phyloP scores from a whole-genome alignment of 1,140 invertebrate species.

The Drosophila simulans region DNA sequence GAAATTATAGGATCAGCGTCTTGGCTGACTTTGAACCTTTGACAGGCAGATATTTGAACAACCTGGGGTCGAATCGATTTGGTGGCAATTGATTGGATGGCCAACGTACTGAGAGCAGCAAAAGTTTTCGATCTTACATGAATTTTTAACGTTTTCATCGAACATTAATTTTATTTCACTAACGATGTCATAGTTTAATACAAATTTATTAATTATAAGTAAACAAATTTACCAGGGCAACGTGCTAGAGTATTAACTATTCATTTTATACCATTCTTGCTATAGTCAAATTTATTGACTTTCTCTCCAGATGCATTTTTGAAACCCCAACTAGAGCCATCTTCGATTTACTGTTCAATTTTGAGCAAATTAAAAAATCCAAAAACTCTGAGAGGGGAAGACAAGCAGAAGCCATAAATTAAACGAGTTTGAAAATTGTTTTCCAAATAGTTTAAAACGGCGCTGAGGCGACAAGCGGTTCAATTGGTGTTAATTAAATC shows the following conservation, averaged over 20 bases:
- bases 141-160: no score
- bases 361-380: slow-evolving; percentile 65
- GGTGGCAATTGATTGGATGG: slow-evolving; percentile 25
- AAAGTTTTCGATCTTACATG: neutral
- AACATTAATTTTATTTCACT: no score
- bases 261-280: no score
- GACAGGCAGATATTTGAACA: slow-evolving; percentile 48
- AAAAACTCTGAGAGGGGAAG: slow-evolving; percentile 24
- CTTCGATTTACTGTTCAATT: slow-evolving; percentile 56
- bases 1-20: slow-evolving; percentile 31
- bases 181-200: no score
- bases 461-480: slow-evolving; percentile 78
- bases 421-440: slow-evolving; percentile 62
- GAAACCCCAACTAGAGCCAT: neutral
- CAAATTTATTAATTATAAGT: no score
- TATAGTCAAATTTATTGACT: no score
- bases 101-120: neutral
- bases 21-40: slow-evolving; percentile 42
- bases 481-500: slow-evolving; percentile 85
- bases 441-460: slow-evolving; percentile 62
- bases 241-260: no score
- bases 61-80: slow-evolving; percentile 36
- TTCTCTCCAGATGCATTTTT: neutral
- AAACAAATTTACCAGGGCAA: no score
- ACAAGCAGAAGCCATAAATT: slow-evolving; percentile 62